phyloP scores from a whole-genome alignment of 2,797 vertebrate species.

The Melanotaenia trifasciata region DNA sequence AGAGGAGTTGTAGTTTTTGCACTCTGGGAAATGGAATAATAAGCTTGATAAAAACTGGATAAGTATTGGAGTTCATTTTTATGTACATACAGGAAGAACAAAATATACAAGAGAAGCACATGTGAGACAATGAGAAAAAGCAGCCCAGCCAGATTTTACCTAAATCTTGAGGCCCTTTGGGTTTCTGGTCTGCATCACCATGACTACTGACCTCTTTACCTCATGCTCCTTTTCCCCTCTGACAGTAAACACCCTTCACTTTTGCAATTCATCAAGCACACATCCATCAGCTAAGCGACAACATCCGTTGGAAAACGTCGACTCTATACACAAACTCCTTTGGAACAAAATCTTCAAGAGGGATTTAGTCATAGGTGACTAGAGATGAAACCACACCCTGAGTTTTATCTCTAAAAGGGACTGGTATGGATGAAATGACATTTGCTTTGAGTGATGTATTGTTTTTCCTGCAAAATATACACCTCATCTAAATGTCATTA shows the following conservation, averaged over 20 bases:
- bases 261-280: conserved; percentile 60
- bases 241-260: conserved; percentile 77
- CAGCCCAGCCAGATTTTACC: conserved; percentile 49
- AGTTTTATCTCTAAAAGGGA: conserved; percentile 10
- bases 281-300: conserved; percentile 56
- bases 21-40: not conserved
- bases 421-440: not conserved
- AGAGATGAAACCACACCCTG: not conserved
- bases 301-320: conserved; percentile 68
- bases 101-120: not conserved
- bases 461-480: not conserved
- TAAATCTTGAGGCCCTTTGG: conserved; percentile 53
- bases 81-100: conserved; percentile 2
- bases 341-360: conserved; percentile 34
- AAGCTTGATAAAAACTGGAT: not conserved
- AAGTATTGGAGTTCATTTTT: conserved; percentile 1
- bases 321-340: conserved; percentile 58
- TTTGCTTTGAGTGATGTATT: not conserved
- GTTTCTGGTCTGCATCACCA: conserved; percentile 76
- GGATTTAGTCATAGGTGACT: conserved; percentile 28
- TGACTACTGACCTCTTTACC: conserved; percentile 73
- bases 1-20: not conserved
- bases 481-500: not conserved
- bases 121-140: conserved; percentile 53
- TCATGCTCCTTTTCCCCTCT: conserved; percentile 48